Evolutionary conservation across 2,888 invertebrate species (phyloP).

Genomic region (Parasteatoda lunata): DNA sequence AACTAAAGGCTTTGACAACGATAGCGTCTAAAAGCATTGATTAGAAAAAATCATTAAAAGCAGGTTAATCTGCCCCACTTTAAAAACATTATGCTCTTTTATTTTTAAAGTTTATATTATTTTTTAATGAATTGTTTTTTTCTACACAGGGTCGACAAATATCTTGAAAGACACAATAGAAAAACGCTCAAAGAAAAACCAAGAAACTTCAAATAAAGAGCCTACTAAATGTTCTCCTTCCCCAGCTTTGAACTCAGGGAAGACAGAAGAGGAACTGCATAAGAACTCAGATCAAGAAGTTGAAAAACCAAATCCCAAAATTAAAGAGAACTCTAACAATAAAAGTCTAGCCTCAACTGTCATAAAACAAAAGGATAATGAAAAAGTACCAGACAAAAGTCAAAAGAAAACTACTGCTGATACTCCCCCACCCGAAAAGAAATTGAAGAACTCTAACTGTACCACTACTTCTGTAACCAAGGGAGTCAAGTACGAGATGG

Average conservation of each 20-base stretch:
- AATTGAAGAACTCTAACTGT: constrained; percentile 17
- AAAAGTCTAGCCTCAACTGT: constrained; percentile 21
- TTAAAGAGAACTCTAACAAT: constrained; percentile 23
- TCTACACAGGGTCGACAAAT: constrained; percentile 9
- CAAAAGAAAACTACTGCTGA: constrained; percentile 24
- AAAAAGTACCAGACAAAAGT: constrained; percentile 17
- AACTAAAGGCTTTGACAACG: too few relatives aligned
- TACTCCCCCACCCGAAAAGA: constrained; percentile 16
- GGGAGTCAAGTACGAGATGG: constrained; percentile 55
- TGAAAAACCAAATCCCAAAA: constrained; percentile 24
- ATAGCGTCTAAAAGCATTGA: too few relatives aligned
- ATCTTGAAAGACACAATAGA: constrained; percentile 34
- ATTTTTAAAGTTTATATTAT: too few relatives aligned
- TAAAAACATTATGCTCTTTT: too few relatives aligned
- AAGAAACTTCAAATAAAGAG: constrained; percentile 31
- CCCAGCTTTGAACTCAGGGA: constrained; percentile 23
- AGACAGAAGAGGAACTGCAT: background rate
- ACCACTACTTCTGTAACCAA: constrained; percentile 16
- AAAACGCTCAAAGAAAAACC: constrained; percentile 47
- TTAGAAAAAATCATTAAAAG: too few relatives aligned
- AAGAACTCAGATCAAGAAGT: constrained; percentile 21
- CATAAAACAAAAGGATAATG: constrained; percentile 45
- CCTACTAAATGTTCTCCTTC: constrained; percentile 22
- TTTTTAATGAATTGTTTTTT: too few relatives aligned
- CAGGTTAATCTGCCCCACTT: too few relatives aligned